Percentiles rank a stretch among this genome's conserved stretches.
Evolutionary conservation across 2,888 invertebrate genomes (phyloP).

Genomic region (Iselma pallidipennis): DNA sequence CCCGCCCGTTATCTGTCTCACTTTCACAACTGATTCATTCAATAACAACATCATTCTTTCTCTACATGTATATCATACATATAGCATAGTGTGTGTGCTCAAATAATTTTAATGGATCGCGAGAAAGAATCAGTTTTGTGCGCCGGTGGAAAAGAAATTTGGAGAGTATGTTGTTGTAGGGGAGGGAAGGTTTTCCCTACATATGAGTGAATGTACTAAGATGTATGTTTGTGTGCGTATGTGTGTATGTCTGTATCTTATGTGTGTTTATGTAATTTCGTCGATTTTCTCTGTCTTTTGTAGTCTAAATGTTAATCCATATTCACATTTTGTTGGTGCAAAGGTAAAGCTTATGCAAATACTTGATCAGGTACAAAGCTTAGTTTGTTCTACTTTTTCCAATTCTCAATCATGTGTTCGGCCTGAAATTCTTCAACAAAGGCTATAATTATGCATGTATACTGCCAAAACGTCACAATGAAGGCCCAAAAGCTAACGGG

Average conservation of each 20-base stretch:
- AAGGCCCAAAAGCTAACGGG: no score
- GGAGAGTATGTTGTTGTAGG: conserved; percentile 19
- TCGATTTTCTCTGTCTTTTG: conserved; percentile 36
- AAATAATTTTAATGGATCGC: conserved; percentile 58
- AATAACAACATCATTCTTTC: conserved; percentile 37
- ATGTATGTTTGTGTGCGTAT: neutral
- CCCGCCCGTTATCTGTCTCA: conserved; percentile 48
- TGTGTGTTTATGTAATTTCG: conserved; percentile 9
- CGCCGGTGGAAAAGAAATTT: conserved; percentile 46
- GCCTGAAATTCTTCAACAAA: no score
- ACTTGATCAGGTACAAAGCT: no score
- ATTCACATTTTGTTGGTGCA: neutral
- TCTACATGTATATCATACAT: conserved; percentile 53
- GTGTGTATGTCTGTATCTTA: neutral
- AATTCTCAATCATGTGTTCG: no score
- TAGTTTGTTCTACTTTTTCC: no score
- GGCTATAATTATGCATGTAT: no score
- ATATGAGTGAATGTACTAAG: conserved; percentile 10
- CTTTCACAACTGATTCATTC: conserved; percentile 32
- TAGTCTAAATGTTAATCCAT: conserved; percentile 12
- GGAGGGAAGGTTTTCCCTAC: conserved; percentile 34
- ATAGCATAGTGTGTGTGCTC: conserved; percentile 44
- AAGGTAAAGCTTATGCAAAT: neutral
- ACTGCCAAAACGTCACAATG: no score
- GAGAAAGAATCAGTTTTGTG: conserved; percentile 52